These are phyloP conservation scores for Drosophila gunungcola DNA, from an alignment of 1,140 invertebrate genomes.

Conservation along the genomic window DNA sequence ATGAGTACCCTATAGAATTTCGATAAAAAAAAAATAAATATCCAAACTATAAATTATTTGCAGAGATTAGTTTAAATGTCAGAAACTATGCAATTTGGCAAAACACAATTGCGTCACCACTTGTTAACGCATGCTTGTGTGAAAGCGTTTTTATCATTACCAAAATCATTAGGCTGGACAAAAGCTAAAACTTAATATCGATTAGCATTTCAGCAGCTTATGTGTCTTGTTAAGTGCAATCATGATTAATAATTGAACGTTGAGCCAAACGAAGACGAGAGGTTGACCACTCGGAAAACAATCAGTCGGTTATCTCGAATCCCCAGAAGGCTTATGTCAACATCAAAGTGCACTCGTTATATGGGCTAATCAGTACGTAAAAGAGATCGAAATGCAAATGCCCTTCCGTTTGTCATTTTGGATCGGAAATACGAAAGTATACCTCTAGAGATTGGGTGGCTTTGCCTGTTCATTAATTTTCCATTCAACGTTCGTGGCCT, in stretches of 20 bases:
- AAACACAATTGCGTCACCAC: background rate
- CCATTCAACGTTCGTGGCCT: conserved; percentile 18
- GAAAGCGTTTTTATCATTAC: background rate
- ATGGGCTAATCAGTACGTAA: conserved; percentile 10
- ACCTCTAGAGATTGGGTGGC: conserved; percentile 16
- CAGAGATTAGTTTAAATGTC: background rate
- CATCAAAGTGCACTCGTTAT: conserved; percentile 19
- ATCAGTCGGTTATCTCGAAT: conserved; percentile 40
- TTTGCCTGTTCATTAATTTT: conserved; percentile 55
- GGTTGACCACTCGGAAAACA: conserved; percentile 3
- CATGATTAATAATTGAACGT: conserved; percentile 42
- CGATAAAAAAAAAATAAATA: too few species aligned
- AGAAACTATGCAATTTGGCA: background rate
- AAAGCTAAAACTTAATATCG: conserved; percentile 3
- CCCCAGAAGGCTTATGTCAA: conserved; percentile 48
- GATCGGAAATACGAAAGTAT: conserved; percentile 28
- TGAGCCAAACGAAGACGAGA: conserved; percentile 2
- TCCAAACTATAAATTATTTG: background rate
- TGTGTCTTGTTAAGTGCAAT: background rate
- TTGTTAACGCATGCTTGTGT: conserved; percentile 1
- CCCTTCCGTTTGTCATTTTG: conserved; percentile 42
- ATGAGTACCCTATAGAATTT: too few species aligned
- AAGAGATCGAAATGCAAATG: conserved; percentile 20
- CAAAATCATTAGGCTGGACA: background rate
- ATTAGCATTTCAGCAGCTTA: conserved; percentile 7